Evolutionary conservation across 2,888 invertebrate genomes (phyloP).

Genomic region (Rhorus exstirpatorius): DNA sequence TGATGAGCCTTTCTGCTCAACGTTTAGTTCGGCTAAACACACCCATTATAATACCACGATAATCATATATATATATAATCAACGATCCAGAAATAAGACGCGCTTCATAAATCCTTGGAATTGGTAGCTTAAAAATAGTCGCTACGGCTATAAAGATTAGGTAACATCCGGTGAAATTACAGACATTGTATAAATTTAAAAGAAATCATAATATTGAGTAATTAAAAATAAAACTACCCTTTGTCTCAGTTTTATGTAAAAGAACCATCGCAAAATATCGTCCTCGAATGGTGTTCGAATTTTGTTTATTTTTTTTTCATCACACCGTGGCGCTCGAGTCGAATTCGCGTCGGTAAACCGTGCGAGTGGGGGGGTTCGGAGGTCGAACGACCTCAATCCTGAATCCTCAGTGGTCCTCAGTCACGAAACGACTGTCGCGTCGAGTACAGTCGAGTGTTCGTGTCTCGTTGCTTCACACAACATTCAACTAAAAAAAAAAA

Average conservation of each 20-base stretch:
- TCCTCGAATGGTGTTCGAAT: conserved; percentile 27
- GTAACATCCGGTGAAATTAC: background rate
- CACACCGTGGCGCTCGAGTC: conserved; percentile 26
- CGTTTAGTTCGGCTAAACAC: too few relatives aligned
- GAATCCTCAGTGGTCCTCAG: conserved; percentile 5
- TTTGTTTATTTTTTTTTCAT: conserved; percentile 11
- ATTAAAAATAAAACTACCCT: too few relatives aligned
- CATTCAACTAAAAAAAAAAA: background rate
- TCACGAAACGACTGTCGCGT: conserved; percentile 42
- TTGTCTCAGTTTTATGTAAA: too few relatives aligned
- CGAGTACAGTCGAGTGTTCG: background rate
- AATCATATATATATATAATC: too few relatives aligned
- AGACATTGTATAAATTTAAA: background rate
- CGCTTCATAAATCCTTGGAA: too few relatives aligned
- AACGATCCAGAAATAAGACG: too few relatives aligned
- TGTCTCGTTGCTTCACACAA: background rate
- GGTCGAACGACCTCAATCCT: background rate
- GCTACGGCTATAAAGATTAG: background rate
- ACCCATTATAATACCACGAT: too few relatives aligned
- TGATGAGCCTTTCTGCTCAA: too few relatives aligned
- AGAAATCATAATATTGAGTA: too few relatives aligned
- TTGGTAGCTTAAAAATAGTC: too few relatives aligned
- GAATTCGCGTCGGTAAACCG: conserved; percentile 30
- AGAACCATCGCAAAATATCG: too few relatives aligned
- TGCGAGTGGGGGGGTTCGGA: background rate